Base-by-base conservation (phyloP, 2,888 invertebrate species). In the Griposia aprilina region DNA sequence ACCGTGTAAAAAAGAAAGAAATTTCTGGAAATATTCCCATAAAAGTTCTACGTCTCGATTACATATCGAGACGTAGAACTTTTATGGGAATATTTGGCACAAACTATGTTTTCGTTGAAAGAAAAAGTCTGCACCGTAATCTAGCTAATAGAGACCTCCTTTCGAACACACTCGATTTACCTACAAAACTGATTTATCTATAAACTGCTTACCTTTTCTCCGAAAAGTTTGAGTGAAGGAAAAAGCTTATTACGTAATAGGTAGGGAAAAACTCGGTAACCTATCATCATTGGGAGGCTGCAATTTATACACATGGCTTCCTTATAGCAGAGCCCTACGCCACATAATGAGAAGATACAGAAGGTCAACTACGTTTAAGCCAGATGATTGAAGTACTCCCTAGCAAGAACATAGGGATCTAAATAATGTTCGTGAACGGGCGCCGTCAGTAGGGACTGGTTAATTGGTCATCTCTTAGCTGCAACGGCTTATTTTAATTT, bases 291-390 rank as follows among this genome's bases (percentile, higher is more conserved):
- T 82, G 74, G 78, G 83, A 80, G 70, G 75, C 71, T 78, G 80
- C 83, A 82, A 84, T 84, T 82, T 84, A 85, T 85, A 80, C 83
- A 73, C 85, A 85, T 71, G 74, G 76, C 84, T 84, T 84, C 86
- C 86, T 84, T 80, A 84, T 76, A 74, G 82, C 59, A 48, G 45
- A 52, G 50, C 60, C 60, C 48, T 36, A 11, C 50, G n/a, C 8
- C 76, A 76, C 67, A 41, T 41, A 30, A 6, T 41, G 60, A 13
- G 0, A 10, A n/a, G 0, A 41, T 52, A n/a, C 67, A 80, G 45
- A 82, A 82, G 59, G 13, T 2, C 30, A 36, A 75, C 52, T 30
- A 17, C 23, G 20, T 57, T 20, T 11, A 41, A n/a, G 23, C 15
- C 50, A 26, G 50, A 30, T 41, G 2, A 45, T 17, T 45, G 11